Conservation (phyloP, 1,140 invertebrate genomes). For the Drosophila orena region DNA sequence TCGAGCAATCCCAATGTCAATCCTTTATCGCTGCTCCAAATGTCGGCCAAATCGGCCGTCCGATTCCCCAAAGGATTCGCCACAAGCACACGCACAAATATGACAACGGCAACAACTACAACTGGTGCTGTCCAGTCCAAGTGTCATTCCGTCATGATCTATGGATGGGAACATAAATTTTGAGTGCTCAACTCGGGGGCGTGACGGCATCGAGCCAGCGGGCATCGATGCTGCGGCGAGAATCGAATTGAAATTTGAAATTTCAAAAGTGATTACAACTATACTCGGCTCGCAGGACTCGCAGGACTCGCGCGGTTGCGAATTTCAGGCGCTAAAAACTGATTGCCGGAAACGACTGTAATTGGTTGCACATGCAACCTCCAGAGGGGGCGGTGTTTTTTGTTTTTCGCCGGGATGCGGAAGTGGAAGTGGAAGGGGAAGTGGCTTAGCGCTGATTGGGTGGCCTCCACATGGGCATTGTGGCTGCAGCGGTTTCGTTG, state of each 20-base stretch:
- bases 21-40: slow-evolving; percentile 9
- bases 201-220: slow-evolving; percentile 1
- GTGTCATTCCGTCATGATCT: slow-evolving; percentile 72
- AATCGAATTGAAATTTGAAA: slow-evolving; percentile 73
- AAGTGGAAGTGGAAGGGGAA: slow-evolving; percentile 9
- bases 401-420: background rate
- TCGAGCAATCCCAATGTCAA: slow-evolving; percentile 3
- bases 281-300: slow-evolving; percentile 30
- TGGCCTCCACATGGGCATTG: slow-evolving; percentile 65
- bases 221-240: slow-evolving; percentile 53
- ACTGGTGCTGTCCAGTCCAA: slow-evolving; percentile 38
- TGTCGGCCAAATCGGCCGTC: background rate
- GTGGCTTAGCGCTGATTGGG: slow-evolving; percentile 35
- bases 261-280: slow-evolving; percentile 74
- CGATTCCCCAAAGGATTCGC: slow-evolving; percentile 1
- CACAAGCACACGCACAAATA: slow-evolving; percentile 17
- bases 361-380: slow-evolving; percentile 66
- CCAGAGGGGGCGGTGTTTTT: background rate
- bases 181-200: slow-evolving; percentile 56
- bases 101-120: slow-evolving; percentile 30
- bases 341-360: slow-evolving; percentile 77
- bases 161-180: slow-evolving; percentile 71
- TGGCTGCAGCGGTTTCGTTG: slow-evolving; percentile 61
- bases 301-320: slow-evolving; percentile 19
- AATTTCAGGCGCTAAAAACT: slow-evolving; percentile 65